Base-by-base conservation (phyloP, 2,113 vertebrate species). In the Atlantisia rogersi region DNA sequence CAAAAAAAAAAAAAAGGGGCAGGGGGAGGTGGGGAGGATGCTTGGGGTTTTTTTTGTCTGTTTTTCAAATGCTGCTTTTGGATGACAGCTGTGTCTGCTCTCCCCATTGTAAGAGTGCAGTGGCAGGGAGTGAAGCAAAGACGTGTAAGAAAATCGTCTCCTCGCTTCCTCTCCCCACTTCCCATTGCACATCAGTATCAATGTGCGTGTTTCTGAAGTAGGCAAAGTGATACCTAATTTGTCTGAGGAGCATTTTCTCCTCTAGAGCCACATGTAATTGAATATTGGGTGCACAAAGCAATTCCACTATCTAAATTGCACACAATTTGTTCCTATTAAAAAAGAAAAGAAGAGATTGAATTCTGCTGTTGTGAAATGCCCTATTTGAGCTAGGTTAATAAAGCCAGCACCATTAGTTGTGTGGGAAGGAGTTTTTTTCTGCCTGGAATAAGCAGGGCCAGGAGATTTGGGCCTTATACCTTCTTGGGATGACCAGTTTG, bases 131-230 rank as follows among this genome's bases (percentile, higher is more conserved):
- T 7, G n/a, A 69, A 16, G 11, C 11, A 63, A 86, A 71, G 58
- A 39, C 48, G 32, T 44, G 7, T 39, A 46, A 56, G 64, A 46
- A 82, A 67, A 20, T 9, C 29, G 50, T 5, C 25, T 89, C 12
- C 35, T 15, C 26, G 13, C 44, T 58, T 24, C 39, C 8, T 17
- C 28, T 42, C 65, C 52, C 2, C 0, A 8, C 7, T 19, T 65
- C 48, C 53, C n/a, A 4, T n/a, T 79, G 53, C 2, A 0, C 28
- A 16, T 44, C 5, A 2, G 15, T 37, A 50, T 6, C 6, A 1
- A 26, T 3, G 39, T 5, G 22, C 0, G 2, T 10, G 8, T 52
- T 79, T 75, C 77, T 40, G 83, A 64, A 75, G 42, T 1, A 52
- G 50, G 53, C 11, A 62, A 89, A 60, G 10, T 0, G 4, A 50